Evolutionary conservation across 2,797 vertebrate genomes (phyloP).

Genomic region (Micrastur ruficollis): DNA sequence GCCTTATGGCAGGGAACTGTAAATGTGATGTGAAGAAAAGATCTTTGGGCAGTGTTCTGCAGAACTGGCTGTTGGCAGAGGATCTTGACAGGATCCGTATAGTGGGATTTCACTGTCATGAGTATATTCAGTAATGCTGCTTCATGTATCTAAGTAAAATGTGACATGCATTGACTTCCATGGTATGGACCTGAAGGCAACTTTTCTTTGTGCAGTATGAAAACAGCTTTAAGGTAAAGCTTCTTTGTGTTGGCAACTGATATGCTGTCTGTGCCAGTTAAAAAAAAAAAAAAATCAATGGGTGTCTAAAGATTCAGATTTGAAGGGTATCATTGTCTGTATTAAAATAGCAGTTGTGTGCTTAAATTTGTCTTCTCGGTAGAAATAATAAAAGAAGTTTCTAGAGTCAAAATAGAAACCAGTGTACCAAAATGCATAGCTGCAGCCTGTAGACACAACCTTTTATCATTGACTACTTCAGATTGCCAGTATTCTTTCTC

Average conservation of each 20-base stretch:
- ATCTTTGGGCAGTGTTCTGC: not conserved
- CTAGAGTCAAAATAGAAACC: not conserved
- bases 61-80: not conserved
- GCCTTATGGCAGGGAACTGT: not conserved
- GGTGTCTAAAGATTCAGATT: not conserved
- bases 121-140: not conserved
- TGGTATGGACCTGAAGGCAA: not conserved
- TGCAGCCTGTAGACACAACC: not conserved
- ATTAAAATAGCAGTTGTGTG: not conserved
- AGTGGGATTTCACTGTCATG: not conserved
- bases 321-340: not conserved
- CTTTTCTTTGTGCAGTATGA: not conserved
- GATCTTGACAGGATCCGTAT: not conserved
- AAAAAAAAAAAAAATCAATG: accelerated
- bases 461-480: not conserved
- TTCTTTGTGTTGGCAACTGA: not conserved
- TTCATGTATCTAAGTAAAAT: not conserved
- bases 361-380: not conserved
- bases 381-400: not conserved
- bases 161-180: not conserved
- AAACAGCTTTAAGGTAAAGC: not conserved
- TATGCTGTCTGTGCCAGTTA: not conserved
- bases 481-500: not conserved
- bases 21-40: not conserved
- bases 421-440: not conserved